phyloP scores from a whole-genome alignment of 2,113 vertebrate species.

The Psittacus erithacus region DNA sequence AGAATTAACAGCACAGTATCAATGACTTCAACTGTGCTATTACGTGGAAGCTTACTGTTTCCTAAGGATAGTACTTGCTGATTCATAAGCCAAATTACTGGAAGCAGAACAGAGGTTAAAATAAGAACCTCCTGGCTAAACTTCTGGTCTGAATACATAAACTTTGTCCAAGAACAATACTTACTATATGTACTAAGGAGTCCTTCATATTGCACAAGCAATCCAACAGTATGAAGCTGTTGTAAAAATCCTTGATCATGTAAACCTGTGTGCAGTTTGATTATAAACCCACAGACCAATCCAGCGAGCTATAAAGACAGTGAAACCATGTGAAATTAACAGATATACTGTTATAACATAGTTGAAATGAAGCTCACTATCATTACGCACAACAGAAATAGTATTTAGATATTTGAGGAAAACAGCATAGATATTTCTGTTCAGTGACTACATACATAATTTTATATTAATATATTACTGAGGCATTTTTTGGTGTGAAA shows the following conservation, averaged over 20 bases:
- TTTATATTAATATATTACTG: neutral
- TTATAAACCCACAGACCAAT: conserved; percentile 93
- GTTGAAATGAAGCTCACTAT: neutral
- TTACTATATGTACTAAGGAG: conserved; percentile 98
- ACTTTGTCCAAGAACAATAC: conserved; percentile 48
- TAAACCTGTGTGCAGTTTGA: conserved; percentile 89
- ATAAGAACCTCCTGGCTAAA: neutral
- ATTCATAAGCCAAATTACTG: neutral
- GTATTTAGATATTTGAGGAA: neutral
- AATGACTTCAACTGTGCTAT: neutral
- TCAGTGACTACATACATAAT: neutral
- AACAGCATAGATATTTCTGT: neutral
- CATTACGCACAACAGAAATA: neutral
- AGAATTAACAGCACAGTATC: neutral
- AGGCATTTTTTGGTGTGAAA: neutral
- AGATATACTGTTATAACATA: neutral
- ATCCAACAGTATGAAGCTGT: conserved; percentile 90
- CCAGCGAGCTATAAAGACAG: conserved; percentile 83
- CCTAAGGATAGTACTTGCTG: neutral
- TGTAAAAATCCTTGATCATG: conserved; percentile 89
- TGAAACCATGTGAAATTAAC: neutral
- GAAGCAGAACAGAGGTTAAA: neutral
- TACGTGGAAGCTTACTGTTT: neutral
- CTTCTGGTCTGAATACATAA: neutral
- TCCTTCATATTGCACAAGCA: conserved; percentile 94